Conservation (phyloP, 2,113 vertebrate genomes). For the Salminus brasiliensis region DNA sequence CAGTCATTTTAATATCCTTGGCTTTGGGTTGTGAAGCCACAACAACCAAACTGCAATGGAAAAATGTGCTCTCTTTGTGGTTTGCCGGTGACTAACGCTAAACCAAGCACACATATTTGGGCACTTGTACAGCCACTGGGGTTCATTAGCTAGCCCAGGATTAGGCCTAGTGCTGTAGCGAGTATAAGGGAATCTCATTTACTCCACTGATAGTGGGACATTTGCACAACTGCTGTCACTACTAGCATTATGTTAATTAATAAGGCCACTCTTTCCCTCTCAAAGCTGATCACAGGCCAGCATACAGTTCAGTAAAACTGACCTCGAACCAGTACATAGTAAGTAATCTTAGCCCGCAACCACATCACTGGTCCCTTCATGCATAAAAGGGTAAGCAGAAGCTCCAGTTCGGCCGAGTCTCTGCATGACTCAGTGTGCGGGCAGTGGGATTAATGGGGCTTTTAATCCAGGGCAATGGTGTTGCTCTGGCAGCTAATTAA, state of each 20-base stretch:
- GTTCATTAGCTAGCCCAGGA: neutral
- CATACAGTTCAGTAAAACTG: neutral
- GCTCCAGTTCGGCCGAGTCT: neutral
- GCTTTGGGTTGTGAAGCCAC: too few species aligned
- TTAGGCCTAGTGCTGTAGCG: neutral
- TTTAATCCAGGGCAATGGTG: constrained; percentile 35
- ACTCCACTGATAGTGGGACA: neutral
- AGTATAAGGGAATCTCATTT: neutral
- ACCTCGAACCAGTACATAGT: neutral
- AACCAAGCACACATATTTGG: neutral
- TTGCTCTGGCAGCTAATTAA: constrained; percentile 39
- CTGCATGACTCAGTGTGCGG: constrained; percentile 21
- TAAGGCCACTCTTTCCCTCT: too few species aligned
- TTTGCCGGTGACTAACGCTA: neutral
- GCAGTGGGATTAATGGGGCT: constrained; percentile 23
- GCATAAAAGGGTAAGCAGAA: neutral
- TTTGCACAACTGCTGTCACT: neutral
- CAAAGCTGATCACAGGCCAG: too few species aligned
- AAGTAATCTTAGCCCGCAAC: neutral
- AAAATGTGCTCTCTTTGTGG: too few species aligned
- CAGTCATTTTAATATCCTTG: neutral
- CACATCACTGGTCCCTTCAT: neutral
- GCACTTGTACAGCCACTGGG: neutral
- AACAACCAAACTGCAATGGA: too few species aligned
- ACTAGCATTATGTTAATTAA: neutral